Evolutionary conservation across 2,113 vertebrate genomes (phyloP).

Genomic region (Dendrocopos noguchii): DNA sequence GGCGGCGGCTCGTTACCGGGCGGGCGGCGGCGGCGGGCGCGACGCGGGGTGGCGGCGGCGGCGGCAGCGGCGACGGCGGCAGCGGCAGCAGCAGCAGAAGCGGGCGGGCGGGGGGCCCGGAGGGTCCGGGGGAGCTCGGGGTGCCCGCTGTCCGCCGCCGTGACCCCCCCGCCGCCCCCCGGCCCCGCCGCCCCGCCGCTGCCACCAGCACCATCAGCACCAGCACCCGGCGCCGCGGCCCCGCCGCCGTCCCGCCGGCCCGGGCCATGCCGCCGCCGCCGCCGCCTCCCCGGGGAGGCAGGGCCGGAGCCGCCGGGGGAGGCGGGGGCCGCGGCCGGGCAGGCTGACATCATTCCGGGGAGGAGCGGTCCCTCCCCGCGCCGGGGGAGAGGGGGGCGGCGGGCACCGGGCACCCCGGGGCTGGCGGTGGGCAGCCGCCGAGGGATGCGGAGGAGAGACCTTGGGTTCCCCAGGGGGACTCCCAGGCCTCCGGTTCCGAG

Average conservation of each 20-base stretch:
- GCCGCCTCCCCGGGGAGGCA: neutral
- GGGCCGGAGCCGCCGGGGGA: neutral
- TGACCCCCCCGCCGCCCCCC: neutral
- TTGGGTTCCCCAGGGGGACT: neutral
- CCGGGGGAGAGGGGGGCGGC: neutral
- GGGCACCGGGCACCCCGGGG: neutral
- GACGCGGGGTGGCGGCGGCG: no score
- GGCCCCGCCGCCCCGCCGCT: neutral
- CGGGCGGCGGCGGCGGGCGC: no score
- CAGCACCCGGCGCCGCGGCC: neutral
- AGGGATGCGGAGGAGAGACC: neutral
- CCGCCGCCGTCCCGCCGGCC: neutral
- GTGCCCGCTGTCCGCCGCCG: no score
- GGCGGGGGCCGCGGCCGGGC: neutral
- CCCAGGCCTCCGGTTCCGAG: neutral
- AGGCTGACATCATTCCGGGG: slow-evolving; percentile 1
- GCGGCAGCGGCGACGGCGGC: no score
- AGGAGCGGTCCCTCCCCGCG: slow-evolving; percentile 1
- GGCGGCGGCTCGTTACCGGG: no score
- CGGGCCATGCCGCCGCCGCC: neutral
- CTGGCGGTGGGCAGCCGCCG: no score
- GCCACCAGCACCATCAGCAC: neutral
- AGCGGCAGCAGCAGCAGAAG: no score
- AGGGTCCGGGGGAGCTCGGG: no score
- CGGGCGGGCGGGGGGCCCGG: no score